Evolutionary conservation across 2,113 vertebrate species (phyloP).

Genomic region (Stigmatopora nigra): DNA sequence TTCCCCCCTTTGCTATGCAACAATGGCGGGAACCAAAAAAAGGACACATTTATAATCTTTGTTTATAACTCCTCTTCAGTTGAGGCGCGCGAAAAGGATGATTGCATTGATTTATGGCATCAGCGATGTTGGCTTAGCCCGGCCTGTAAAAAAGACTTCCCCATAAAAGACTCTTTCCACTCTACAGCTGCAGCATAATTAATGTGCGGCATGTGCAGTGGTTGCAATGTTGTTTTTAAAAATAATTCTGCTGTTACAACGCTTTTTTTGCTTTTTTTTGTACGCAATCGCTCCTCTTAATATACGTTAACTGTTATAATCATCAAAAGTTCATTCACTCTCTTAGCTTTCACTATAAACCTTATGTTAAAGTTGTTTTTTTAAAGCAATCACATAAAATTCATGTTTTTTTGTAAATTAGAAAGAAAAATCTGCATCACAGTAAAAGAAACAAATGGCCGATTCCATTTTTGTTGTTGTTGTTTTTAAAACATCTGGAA

Average conservation of each 20-base stretch:
- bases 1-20: constrained; percentile 18
- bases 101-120: constrained; percentile 51
- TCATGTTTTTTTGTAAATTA: neutral
- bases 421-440: neutral
- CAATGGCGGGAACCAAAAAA: constrained; percentile 3
- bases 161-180: constrained; percentile 33
- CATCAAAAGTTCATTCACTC: neutral
- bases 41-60: constrained; percentile 38
- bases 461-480: neutral
- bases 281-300: neutral
- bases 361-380: neutral
- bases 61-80: constrained; percentile 29
- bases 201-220: constrained; percentile 51
- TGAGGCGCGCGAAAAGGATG: constrained; percentile 27
- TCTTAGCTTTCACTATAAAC: neutral
- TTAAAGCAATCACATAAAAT: neutral
- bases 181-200: constrained; percentile 47
- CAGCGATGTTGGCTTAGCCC: constrained; percentile 17
- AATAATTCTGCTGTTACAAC: constrained; percentile 42
- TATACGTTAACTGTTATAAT: neutral
- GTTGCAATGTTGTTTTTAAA: constrained; percentile 56
- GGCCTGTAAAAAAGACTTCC: constrained; percentile 22
- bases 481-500: neutral
- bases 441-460: neutral
- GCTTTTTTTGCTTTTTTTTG: constrained; percentile 23